Evolutionary conservation across 53 echinoderm and acorn worm genomes (phyloP), one percentile per base, ranked within the genome.

Genomic region (Astropecten irregularis): DNA sequence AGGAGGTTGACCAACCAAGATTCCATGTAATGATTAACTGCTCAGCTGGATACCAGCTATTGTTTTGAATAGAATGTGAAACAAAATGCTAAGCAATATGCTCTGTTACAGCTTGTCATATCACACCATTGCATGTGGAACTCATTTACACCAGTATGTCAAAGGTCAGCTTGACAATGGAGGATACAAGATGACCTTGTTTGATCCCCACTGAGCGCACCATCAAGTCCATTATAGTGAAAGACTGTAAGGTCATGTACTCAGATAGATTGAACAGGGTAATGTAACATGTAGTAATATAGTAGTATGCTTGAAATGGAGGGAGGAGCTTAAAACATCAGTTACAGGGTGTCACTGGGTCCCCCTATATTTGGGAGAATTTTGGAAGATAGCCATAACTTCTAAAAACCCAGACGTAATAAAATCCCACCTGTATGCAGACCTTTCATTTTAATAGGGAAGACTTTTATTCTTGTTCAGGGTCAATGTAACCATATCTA

Each of bases 111-210:
- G n/a, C n/a, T n/a, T n/a, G n/a, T n/a, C n/a, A n/a, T n/a, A n/a
- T n/a, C n/a, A n/a, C n/a, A n/a, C n/a, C n/a, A n/a, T n/a, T 21
- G 34, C 79, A 79, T 79, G 61, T 60, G 79, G 60, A 79, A 79
- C 44, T 79, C 79, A 61, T 79, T 79, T 29, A 26, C 62, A 79
- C 60, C 62, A 39, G 19, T 10, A 21, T 46, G 79, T 79, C 79
- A 79, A 57, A 79, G 79, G 62, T 79, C 33, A 29, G 3, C 79
- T 49, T 61, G 62, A 79, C 79, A 79, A 79, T 79, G 79, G 62
- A 62, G 48, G 62, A 79, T 62, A 79, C 61, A 79, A 22, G 79
- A 46, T 79, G 62, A 79, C 79, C 79, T 48, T 23, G 31, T 47
- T 62, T 62, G 79, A 79, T 62, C 79, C 57, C 61, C 30, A 61